phyloP scores from a whole-genome alignment of 2,113 vertebrate species.

The Puffinus mauretanicus region DNA sequence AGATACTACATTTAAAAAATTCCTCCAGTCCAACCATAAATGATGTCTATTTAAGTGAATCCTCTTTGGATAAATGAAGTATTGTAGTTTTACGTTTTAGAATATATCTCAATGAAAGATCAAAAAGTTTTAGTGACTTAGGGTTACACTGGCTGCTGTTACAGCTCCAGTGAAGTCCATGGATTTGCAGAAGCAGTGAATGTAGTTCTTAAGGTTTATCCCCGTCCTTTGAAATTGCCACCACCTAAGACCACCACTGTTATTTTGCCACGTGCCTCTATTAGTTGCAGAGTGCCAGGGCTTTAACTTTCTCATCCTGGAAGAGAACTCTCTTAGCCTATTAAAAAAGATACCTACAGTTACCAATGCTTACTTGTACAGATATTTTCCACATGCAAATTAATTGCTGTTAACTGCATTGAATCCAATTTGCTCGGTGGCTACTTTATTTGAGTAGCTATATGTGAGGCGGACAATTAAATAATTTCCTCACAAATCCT shows the following conservation, averaged over 20 bases:
- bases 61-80: neutral
- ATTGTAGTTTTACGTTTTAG: neutral
- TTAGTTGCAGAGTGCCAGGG: neutral
- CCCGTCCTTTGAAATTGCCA: neutral
- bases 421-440: neutral
- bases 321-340: neutral
- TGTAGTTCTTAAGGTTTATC: neutral
- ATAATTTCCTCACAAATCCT: neutral
- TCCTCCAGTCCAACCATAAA: neutral
- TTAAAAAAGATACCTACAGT: neutral
- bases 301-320: neutral
- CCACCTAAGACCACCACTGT: neutral
- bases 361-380: neutral
- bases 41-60: neutral
- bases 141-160: neutral
- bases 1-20: neutral
- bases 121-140: neutral
- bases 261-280: neutral
- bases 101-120: neutral
- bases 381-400: neutral
- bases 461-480: neutral
- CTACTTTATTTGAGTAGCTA: neutral
- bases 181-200: neutral
- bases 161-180: neutral
- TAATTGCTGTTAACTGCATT: neutral